Evolutionary conservation across 2,113 vertebrate genomes (phyloP), one percentile per base, ranked within the genome.

Genomic region (Larimichthys crocea): DNA sequence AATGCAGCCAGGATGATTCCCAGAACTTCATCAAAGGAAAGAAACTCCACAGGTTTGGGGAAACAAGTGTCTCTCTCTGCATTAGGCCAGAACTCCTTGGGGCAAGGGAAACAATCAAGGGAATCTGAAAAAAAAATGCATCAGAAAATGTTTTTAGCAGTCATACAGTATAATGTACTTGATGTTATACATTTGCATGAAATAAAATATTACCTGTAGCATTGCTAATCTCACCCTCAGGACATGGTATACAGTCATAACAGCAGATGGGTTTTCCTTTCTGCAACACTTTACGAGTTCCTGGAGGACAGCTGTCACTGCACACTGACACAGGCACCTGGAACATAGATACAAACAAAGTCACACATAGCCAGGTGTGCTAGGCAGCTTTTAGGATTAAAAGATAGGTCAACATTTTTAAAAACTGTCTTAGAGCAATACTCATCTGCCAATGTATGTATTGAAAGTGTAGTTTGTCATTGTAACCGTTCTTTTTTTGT

Each of bases 161-260:
- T 40, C 11, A 10, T 35, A 19, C 31, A 35, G 31, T 35, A 31
- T 31, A 31, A 31, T 31, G 29, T 62, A 26, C 50, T 63, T 20
- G 20, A 50, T 80, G 5, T 12, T 42, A 5, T 40, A 57, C 9
- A 22, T 15, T 9, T 17, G 16, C 1, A 40, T 4, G 19, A 20
- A 19, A 14, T 1, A 59, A 48, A 35, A 11, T n/a, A 48, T 6
- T 85, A 94, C 94, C 93, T 92, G 94, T 93, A 1, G 52, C 70
- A 71, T 94, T 95, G 40, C 91, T 95, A 19, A 95, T 94, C 73
- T 95, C 93, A 78, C 94, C 94, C 9, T 95, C 93, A 57, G 93
- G 90, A 86, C 94, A 94, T 15, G 67, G 87, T 46, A 90, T 74
- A 74, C 94, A 94, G 26, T 93, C 92, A 75, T 90, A 93, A 69